Base-by-base conservation (phyloP, 2,888 invertebrate species). In the Hybos culiciformis region DNA sequence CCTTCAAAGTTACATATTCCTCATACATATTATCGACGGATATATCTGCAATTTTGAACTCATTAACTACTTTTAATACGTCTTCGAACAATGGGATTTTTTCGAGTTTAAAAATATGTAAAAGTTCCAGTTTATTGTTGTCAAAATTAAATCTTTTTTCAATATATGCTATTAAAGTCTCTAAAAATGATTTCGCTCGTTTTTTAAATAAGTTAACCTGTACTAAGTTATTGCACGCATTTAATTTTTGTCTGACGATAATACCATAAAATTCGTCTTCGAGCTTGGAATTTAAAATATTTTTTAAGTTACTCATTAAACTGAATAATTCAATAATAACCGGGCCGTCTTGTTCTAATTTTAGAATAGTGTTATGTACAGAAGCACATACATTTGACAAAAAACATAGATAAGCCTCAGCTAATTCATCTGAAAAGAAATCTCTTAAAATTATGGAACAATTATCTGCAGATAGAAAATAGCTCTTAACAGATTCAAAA, bases 391-490 rank as follows among this genome's bases (percentile, higher is more conserved):
- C 37, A 37, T 43, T 36, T 24, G 34, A 39, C 7, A 43, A 23
- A 19, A 47, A 47, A 8, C 45, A 37, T 11, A 43, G 41, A 36
- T 45, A 47, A 17, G 45, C 45, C 33, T 47, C 43, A 2, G 43
- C 38, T 21, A 20, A 42, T 8, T 47, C 41, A 34, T 39, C 19
- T 14, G 42, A 34, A 15, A 47, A 47, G 37, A 47, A 47, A 39
- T 44, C 19, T 15, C 18, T 26, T 38, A 45, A 37, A 33, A 41
- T 17, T 24, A 31, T 19, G 36, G 44, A 19, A 37, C 41, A 39
- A 24, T 7, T 23, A 45, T 21, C n/a, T 24, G 12, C 5, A 12
- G 47, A 45, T 36, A 43, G 4, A 38, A 47, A 47, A 43, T 45
- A 45, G 9, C 34, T 31, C 41, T 43, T 46, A 12, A 46, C 33